Base-by-base conservation (phyloP, 2,888 invertebrate species). In the Anorthoa munda region DNA sequence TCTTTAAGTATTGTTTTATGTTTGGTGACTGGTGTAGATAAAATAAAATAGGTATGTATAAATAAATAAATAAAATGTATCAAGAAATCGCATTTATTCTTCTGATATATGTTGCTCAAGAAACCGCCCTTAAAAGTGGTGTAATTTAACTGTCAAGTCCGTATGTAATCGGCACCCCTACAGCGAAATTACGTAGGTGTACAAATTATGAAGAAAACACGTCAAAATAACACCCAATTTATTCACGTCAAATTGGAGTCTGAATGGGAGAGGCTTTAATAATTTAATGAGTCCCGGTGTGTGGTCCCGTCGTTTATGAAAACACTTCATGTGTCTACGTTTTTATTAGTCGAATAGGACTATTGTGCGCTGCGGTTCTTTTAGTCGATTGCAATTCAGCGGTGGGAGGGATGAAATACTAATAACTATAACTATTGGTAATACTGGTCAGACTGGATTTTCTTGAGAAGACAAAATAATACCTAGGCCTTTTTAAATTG, bases 201-300 rank as follows among this genome's bases (percentile, higher is more conserved):
- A 88, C 83, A 92, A 93, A 93, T 93, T 92, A 91, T 86, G 77
- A 76, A 69, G 76, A 76, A 77, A 81, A 86, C 75, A 86, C 89
- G 86, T 87, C 86, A 87, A 88, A 86, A 86, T 85, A 85, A 82
- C 86, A 85, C 84, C 76, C 80, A 82, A 92, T 92, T 93, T 93
- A 92, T 92, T 91, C 91, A 88, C 82, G 77, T 85, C 77, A 93
- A 93, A 94, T 94, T 93, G 93, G 92, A 91, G 89, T 91, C 90
- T 92, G 84, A 88, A 89, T 90, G 90, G 94, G 95, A 66, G 82
- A 80, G 69, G 81, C 75, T 67, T 82, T 80, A 86, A 86, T 86
- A 86, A 86, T 85, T 81, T 86, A 86, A 86, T 86, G 86, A 82
- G 79, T 75, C 23, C 23, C 65, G 84, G 84, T 81, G 88, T 87